Conservation (phyloP, 2,797 vertebrate species). For the Buphagus erythrorhynchus region DNA sequence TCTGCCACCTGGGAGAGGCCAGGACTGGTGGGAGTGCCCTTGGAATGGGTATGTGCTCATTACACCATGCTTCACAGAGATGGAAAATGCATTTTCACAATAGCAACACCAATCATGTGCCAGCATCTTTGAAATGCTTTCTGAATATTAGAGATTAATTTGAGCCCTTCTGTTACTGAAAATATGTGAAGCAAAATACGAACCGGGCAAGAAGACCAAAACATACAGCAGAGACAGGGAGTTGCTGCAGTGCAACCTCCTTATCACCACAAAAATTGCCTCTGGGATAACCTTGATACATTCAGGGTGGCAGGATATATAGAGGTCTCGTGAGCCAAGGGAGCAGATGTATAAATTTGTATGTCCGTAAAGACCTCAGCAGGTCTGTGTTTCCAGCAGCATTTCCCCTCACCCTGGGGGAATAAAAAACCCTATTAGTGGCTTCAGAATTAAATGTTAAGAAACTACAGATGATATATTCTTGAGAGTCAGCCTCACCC, state of each 20-base stretch:
- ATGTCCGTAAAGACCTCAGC: neutral
- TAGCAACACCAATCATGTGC: neutral
- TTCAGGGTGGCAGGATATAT: neutral
- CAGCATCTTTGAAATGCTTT: neutral
- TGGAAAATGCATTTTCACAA: neutral
- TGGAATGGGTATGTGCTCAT: neutral
- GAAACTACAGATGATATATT: neutral
- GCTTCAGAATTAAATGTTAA: neutral
- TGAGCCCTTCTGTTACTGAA: neutral
- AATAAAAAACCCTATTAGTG: neutral
- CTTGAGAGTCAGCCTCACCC: neutral
- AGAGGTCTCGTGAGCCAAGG: neutral
- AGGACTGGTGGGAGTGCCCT: accelerated
- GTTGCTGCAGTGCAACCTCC: neutral
- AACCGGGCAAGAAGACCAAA: neutral
- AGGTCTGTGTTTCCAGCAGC: neutral
- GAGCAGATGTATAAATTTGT: neutral
- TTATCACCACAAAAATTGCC: neutral
- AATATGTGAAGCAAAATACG: neutral
- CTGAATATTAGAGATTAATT: neutral
- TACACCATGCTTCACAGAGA: neutral
- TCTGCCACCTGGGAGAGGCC: neutral
- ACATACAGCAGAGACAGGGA: neutral
- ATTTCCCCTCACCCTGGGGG: neutral
- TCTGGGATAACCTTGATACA: neutral